A percentile compares a stretch with the other conserved stretches of the same genome.
phyloP scores from a whole-genome alignment of 2,113 vertebrate genomes.

The Caranx melampygus region DNA sequence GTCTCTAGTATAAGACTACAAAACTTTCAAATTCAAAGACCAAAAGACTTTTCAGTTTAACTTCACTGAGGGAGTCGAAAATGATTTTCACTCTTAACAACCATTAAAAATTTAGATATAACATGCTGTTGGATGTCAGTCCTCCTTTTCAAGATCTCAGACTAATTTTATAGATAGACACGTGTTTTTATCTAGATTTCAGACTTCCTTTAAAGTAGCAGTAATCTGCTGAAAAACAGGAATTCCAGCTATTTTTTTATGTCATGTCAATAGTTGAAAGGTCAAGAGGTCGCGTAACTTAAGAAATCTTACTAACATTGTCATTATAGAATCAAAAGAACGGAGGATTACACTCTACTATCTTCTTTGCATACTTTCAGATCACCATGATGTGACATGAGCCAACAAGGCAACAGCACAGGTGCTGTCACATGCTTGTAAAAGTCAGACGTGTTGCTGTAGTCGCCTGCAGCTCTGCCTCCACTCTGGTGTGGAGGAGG shows the following conservation, averaged over 20 bases:
- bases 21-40: neutral
- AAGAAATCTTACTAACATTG: neutral
- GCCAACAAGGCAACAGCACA: constrained; percentile 10
- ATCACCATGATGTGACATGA: constrained; percentile 3
- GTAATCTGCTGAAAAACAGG: neutral
- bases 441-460: constrained; percentile 50
- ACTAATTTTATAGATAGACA: neutral
- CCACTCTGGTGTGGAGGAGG: constrained; percentile 4
- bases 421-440: constrained; percentile 25
- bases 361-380: neutral
- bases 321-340: neutral
- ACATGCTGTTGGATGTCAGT: neutral
- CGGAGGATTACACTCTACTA: neutral
- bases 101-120: neutral
- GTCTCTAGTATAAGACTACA: neutral
- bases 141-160: neutral
- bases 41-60: neutral
- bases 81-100: neutral
- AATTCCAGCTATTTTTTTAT: neutral
- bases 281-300: neutral
- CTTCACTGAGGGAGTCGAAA: neutral
- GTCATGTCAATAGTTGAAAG: neutral
- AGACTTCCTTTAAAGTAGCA: neutral
- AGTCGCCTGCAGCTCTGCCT: constrained; percentile 34
- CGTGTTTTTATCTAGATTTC: neutral